Base-by-base conservation (phyloP, 2,113 vertebrate species). In the Pelecanus crispus region DNA sequence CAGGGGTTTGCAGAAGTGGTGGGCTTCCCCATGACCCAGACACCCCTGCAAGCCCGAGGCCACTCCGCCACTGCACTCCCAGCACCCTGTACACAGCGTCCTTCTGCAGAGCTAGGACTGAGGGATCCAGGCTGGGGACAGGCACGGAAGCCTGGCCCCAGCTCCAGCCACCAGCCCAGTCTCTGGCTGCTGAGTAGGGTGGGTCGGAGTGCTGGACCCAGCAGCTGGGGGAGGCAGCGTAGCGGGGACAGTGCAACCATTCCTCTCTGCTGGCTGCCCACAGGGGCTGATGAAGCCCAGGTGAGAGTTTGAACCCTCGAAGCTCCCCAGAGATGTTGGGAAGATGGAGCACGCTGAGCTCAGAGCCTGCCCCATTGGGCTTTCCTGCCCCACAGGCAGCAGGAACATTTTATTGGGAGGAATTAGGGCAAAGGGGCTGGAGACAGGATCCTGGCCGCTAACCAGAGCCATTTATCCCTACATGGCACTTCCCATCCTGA, bases 41-140 rank as follows among this genome's bases (percentile, higher is more conserved):
- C 0, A 0, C 2, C 10, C 13, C 56, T 63, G 17, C 22, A 62
- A 71, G 8, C 11, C 36, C 9, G 0, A 40, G 77, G 36, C 11
- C 0, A 0, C 24, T 55, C 19, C 0, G 0, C 14, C 16, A 11
- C 50, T 4, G 0, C 38, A 55, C 2, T 3, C 21, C 59, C 62
- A 53, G 44, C 31, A 47, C 12, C 34, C 34, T 32, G 67, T 11
- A n/a, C 3, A 1, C 38, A 25, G 18, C 2, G 0, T 38, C 61
- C 12, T 19, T 50, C 47, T 66, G 36, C 13, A 40, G 44, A 63
- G 38, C 49, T 53, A 78, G 49, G 55, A 72, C 7, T 0, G 1
- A 72, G 17, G 26, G 26, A 53, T 36, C n/a, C 38, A 38, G 26
- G 49, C 36, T 0, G 0, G 32, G 65, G 13, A 73, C 38, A 31